Evolutionary conservation across 2,888 invertebrate genomes (phyloP), one percentile per base, ranked within the genome.

Genomic region (Drosophila sordidapex): DNA sequence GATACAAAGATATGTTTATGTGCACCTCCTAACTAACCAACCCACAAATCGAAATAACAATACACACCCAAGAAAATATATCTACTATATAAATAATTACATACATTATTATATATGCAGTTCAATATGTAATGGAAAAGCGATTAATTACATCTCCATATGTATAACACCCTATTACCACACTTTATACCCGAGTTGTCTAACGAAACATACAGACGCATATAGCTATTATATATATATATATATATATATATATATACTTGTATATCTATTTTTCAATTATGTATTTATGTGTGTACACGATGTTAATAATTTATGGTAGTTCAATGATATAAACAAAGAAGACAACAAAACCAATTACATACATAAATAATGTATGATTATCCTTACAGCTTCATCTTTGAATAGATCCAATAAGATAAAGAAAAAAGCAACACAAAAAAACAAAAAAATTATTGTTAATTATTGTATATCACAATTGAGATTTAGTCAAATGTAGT

Each of bases 271-370:
- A 65, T 59, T 67, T 66, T 66, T 46, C 65, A 83, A 70, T 52
- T 83, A 71, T 38, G 25, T 68, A 79, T 64, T 74, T 74, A 76
- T 74, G 74, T 74, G 68, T 64, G 54, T 62, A 64, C 49, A 65
- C 63, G 21, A 57, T 66, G 79, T 83, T 83, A 69, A 57, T 74
- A 53, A 66, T 84, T 81, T 80, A 58, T 65, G 66, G 62, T 70
- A 67, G 81, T 77, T 76, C 64, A 62, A 75, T 68, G 49, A 65
- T 58, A 74, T 48, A 52, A 43, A 31, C 48, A 43, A 43, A 48
- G 21, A 51, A 48, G 43, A 61, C 29, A 57, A 38, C 56, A 38
- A 54, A 75, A 36, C 38, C 31, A 74, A 33, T 46, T 54, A 36
- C 51, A 56, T 63, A 59, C 56, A 56, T 56, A 49, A 40, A 52